Percentiles rank a stretch among this genome's conserved stretches.
phyloP scores from a whole-genome alignment of 1,140 invertebrate species.

The Lysiphlebus fabarum region DNA sequence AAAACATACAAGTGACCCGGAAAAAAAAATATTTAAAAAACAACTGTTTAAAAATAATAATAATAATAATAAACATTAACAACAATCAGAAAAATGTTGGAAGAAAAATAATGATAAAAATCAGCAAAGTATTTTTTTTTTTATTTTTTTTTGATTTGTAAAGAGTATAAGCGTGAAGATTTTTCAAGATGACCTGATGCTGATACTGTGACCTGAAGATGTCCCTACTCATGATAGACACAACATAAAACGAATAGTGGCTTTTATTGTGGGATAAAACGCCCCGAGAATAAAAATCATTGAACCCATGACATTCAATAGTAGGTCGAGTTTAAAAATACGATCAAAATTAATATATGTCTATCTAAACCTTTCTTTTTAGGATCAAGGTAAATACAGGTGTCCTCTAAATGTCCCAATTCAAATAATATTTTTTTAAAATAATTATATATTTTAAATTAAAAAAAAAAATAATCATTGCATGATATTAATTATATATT shows the following conservation, averaged over 20 bases:
- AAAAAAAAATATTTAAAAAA: too few species aligned
- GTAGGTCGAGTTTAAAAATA: conserved; percentile 20
- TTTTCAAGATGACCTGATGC: too few species aligned
- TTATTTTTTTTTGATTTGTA: too few species aligned
- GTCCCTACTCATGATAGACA: background rate
- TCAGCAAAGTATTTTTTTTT: too few species aligned
- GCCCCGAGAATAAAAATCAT: conserved; percentile 20
- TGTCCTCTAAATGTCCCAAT: background rate
- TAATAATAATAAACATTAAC: too few species aligned
- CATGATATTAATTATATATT: background rate
- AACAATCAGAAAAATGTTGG: too few species aligned
- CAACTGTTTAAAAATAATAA: too few species aligned
- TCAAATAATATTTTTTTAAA: background rate
- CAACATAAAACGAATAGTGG: conserved; percentile 7
- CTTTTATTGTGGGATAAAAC: conserved; percentile 14
- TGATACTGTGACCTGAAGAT: too few species aligned
- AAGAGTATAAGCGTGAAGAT: too few species aligned
- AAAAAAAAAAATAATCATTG: background rate
- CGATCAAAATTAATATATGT: background rate
- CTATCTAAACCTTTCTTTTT: background rate
- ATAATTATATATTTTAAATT: too few species aligned
- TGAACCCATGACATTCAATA: conserved; percentile 31
- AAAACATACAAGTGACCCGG: too few species aligned
- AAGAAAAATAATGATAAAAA: too few species aligned
- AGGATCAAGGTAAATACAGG: conserved; percentile 15